Conservation (phyloP, 1,140 invertebrate genomes). For the Atta texana region DNA sequence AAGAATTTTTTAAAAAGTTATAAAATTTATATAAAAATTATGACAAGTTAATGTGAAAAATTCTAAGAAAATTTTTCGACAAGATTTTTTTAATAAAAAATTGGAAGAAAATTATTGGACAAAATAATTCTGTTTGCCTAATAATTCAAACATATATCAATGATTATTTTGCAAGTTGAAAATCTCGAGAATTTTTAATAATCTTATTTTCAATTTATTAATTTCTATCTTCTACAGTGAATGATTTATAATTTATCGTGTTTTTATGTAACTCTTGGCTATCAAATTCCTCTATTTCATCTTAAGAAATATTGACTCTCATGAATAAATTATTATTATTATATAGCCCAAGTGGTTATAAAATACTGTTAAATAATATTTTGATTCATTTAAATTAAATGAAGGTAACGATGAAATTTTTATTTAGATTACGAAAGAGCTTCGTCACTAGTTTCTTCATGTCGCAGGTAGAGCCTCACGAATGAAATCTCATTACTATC, state of each 20-base stretch:
- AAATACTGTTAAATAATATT: conserved; percentile 47
- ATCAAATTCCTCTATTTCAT: background rate
- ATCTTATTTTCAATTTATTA: background rate
- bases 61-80: too few species aligned
- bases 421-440: background rate
- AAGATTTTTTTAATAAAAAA: too few species aligned
- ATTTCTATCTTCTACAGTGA: background rate
- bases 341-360: conserved; percentile 39
- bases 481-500: conserved; percentile 11
- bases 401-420: conserved; percentile 42
- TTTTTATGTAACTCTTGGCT: background rate
- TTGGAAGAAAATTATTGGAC: too few species aligned
- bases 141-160: too few species aligned
- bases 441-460: conserved; percentile 11
- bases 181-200: background rate
- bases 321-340: conserved; percentile 51
- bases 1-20: background rate
- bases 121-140: background rate
- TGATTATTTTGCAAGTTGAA: background rate
- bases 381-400: conserved; percentile 15
- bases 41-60: too few species aligned
- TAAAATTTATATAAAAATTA: background rate
- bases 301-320: background rate
- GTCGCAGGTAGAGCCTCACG: background rate
- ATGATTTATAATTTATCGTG: background rate